Base-by-base conservation (phyloP, 2,797 vertebrate species). In the Sarcophilus harrisii region DNA sequence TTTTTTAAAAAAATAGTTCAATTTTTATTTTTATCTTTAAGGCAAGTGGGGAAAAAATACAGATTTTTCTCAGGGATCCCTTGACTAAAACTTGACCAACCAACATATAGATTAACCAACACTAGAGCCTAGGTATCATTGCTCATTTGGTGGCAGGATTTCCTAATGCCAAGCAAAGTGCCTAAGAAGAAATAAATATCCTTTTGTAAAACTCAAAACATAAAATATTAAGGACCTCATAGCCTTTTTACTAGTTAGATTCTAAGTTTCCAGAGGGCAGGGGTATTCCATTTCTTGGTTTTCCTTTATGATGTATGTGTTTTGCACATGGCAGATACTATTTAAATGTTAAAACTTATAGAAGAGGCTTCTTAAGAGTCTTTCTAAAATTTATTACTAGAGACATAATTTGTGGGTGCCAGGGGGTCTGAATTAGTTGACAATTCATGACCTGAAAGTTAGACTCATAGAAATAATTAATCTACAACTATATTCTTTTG, bases 301-400 rank as follows among this genome's bases (percentile, higher is more conserved):
- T n/a, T 54, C 81, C 58, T 8, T 1, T 57, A 14, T 0, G n/a
- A 91, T 52, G 3, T 3, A 14, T 24, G 0, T 0, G 28, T 49
- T 29, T 38, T 0, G 3, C 18, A 3, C 1, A 1, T 54, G 62
- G 57, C 58, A 38, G 38, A 1, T 3, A 10, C n/a, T 81, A 24
- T 45, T 81, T 81, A 27, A 45, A 32, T 0, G 0, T 0, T n/a
- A 49, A 73, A 1, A 29, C 58, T 0, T 5, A 5, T 4, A 9
- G 60, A 32, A 27, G 14, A 52, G 12, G 3, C 45, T 30, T 27
- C 0, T 5, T 18, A 73, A 12, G 10, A 55, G 6, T 28, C 62
- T 38, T 57, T 55, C 49, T 0, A 1, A 1, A 8, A 5, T n/a
- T 49, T 32, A 0, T 32, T 0, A 2, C 32, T 14, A 57, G 28